Conservation (phyloP, 2,113 vertebrate species). For the Collichthys lucidus region DNA sequence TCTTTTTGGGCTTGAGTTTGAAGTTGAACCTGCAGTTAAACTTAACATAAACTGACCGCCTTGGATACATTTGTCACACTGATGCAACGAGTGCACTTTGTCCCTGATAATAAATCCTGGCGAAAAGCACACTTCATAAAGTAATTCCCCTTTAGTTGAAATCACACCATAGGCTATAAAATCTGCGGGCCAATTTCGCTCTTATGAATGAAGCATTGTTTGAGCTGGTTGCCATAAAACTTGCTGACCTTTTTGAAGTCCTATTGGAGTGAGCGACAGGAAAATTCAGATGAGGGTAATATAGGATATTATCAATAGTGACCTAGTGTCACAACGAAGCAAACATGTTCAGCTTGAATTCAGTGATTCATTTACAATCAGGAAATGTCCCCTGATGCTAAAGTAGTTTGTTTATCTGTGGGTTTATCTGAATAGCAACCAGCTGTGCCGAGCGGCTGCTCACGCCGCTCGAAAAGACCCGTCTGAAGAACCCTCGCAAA, state of each 20-base stretch:
- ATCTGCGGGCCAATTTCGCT: not conserved
- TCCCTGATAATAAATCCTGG: not conserved
- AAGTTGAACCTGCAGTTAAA: not conserved
- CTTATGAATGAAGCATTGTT: slow-evolving; percentile 46
- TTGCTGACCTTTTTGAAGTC: not conserved
- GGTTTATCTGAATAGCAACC: slow-evolving; percentile 72
- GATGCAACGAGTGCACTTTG: not conserved
- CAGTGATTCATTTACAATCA: slow-evolving; percentile 35
- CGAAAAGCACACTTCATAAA: not conserved
- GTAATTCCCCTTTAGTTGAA: not conserved
- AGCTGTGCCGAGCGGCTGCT: slow-evolving; percentile 60
- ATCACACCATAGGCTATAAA: slow-evolving; percentile 19
- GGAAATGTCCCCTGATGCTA: slow-evolving; percentile 44
- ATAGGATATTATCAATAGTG: not conserved
- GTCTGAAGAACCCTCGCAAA: slow-evolving; percentile 35
- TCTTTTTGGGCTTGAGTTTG: not conserved
- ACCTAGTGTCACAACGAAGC: not conserved
- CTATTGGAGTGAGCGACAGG: slow-evolving; percentile 21
- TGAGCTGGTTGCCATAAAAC: slow-evolving; percentile 31
- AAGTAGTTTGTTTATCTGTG: slow-evolving; percentile 62
- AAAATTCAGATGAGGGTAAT: slow-evolving; percentile 15
- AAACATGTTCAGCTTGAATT: slow-evolving; percentile 34
- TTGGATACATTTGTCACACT: not conserved
- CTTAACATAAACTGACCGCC: not conserved
- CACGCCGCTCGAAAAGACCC: slow-evolving; percentile 11